Percentiles rank a stretch among this genome's conserved stretches.
phyloP scores from a whole-genome alignment of 2,113 vertebrate genomes.

The Pluvianellus socialis region DNA sequence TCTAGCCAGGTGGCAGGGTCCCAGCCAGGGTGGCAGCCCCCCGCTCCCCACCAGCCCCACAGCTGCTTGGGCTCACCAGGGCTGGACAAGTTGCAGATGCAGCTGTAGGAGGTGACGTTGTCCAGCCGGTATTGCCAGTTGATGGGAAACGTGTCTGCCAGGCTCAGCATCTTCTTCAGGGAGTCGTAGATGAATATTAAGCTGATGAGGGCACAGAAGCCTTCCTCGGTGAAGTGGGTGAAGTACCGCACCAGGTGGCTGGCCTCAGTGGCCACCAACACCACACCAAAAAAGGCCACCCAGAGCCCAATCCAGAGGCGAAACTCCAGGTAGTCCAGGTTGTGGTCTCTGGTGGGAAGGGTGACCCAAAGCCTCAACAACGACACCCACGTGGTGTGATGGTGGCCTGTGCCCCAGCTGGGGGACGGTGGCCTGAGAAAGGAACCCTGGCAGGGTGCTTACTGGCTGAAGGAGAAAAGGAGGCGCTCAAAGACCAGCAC shows the following conservation, averaged over 20 bases:
- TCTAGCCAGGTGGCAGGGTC: background rate
- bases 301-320: conserved; percentile 84
- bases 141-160: conserved; percentile 75
- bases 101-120: conserved; percentile 66
- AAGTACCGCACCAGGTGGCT: conserved; percentile 80
- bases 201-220: conserved; percentile 83
- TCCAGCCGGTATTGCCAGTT: conserved; percentile 67
- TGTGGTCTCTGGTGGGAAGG: conserved; percentile 65
- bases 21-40: background rate
- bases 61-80: background rate
- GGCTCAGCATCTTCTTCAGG: conserved; percentile 78
- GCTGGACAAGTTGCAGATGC: conserved; percentile 67
- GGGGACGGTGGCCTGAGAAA: background rate
- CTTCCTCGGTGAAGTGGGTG: conserved; percentile 82
- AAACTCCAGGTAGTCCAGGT: conserved; percentile 80
- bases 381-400: rapidly evolving
- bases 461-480: conserved; percentile 81
- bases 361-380: background rate
- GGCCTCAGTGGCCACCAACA: conserved; percentile 80
- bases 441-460: background rate
- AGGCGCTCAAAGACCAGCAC: conserved; percentile 81
- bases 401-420: rapidly evolving
- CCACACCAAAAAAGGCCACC: conserved; percentile 78
- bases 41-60: background rate
- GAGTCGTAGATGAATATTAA: conserved; percentile 83